Evolutionary conservation across 2,797 vertebrate genomes (phyloP), one percentile per base, ranked within the genome.

Genomic region (Parotocinclus haroldoi): DNA sequence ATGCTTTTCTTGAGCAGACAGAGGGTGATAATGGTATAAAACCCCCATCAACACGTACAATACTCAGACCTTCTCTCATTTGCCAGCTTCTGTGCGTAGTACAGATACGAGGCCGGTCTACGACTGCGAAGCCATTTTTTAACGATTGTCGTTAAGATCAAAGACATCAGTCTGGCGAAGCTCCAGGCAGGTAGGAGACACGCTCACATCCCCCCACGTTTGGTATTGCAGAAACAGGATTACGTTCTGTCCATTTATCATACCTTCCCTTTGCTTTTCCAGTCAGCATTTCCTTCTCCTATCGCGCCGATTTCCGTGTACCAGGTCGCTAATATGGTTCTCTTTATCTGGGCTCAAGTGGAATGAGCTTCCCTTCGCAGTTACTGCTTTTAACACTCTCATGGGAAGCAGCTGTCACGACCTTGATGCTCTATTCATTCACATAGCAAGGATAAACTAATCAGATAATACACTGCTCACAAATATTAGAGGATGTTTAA

Each of bases 391-490:
- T 38, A 62, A 77, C 51, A 63, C 27, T 69, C 64, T 67, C 40
- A 73, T 39, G 48, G 83, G 83, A 88, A 84, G 65, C 73, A 7
- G 75, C 80, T 84, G 78, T 78, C 76, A 77, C 81, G 79, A 83
- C 79, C 80, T 85, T 81, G 72, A 75, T 17, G 78, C n/a, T 6
- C 6, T 11, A 6, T 27, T 27, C 5, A 2, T 27, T 5, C 27
- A 27, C 27, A 27, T 27, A 27, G 27, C 27, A 27, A 27, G 27
- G 27, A 27, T 27, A 5, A 27, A 5, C 27, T 27, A 5, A 27
- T 27, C 27, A 5, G 27, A 27, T 27, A 27, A 27, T 27, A n/a
- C n/a, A n/a, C n/a, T n/a, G n/a, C n/a, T n/a, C n/a, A n/a, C n/a
- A n/a, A n/a, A n/a, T n/a, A n/a, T n/a, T n/a, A n/a, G n/a, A n/a